These are phyloP conservation scores for Triops cancriformis DNA, from an alignment of 1,140 invertebrate genomes.

Conservation along the genomic window DNA sequence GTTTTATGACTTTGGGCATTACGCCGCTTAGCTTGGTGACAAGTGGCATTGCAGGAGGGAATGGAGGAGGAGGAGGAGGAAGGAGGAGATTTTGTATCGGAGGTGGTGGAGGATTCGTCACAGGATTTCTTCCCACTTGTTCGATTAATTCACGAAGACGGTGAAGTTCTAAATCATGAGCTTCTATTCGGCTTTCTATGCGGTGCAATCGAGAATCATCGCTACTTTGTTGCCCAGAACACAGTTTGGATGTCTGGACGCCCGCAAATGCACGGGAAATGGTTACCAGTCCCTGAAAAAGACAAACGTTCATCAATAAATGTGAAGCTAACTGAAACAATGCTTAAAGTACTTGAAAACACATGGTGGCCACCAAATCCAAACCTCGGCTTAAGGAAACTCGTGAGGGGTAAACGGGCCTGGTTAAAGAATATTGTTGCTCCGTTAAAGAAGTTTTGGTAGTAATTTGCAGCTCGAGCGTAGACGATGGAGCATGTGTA, in stretches of 20 bases:
- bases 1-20: neutral
- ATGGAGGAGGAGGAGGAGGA: constrained; percentile 20
- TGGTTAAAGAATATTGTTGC: neutral
- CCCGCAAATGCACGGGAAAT: constrained; percentile 15
- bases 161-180: neutral
- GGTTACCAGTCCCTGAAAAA: neutral
- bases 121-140: neutral
- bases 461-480: neutral
- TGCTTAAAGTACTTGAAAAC: neutral
- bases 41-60: neutral
- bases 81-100: neutral
- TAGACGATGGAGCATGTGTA: neutral
- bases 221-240: neutral
- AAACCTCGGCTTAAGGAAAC: neutral
- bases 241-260: neutral
- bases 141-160: neutral
- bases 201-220: neutral
- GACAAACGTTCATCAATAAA: neutral
- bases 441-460: neutral
- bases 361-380: neutral
- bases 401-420: neutral
- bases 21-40: neutral
- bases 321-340: neutral
- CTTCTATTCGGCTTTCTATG: neutral
- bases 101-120: neutral